Evolutionary conservation across 2,888 invertebrate species (phyloP), one percentile per base, ranked within the genome.

Genomic region (Onchidella celtica): DNA sequence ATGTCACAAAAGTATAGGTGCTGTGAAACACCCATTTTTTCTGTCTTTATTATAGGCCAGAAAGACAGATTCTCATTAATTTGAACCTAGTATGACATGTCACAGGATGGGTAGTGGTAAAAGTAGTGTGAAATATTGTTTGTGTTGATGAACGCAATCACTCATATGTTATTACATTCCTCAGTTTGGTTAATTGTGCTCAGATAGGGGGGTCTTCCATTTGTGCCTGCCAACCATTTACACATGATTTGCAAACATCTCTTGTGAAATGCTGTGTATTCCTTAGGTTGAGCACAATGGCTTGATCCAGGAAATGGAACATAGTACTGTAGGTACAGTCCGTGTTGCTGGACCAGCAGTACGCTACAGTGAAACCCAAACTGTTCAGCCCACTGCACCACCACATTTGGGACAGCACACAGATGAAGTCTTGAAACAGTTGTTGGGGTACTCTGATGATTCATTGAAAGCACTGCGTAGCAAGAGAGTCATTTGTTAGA

Each of bases 361-460:
- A 0, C 95, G 94, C 66, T 99, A 95, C 91, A 96, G 96, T 87
- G 95, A 95, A 74, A 95, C 96, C 0, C 95, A 95, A 0, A 84
- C 84, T 3, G 97, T 97, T 91, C 93, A 94, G 85, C 95, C 96
- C 81, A 68, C 84, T 17, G 78, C 97, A 0, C 98, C 99, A 0
- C 99, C 99, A 0, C 93, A 94, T 9, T 94, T 98, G 36, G 99
- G 98, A 0, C 95, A 99, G 92, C 98, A 99, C 90, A 98, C 99
- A 0, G 94, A 94, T 82, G 95, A 96, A 87, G 95, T 99, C 72
- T 94, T 99, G 59, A 69, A 81, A 9, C 81, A 87, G 0, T n/a
- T 92, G 1, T 86, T 93, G 65, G 83, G 86, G 6, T 79, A 82
- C 68, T 76, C 79, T 9, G 34, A 73, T 34, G 65, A 59, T 9